Evolutionary conservation across 2,797 vertebrate genomes (phyloP).

Genomic region (Adrianichthys oophorus): DNA sequence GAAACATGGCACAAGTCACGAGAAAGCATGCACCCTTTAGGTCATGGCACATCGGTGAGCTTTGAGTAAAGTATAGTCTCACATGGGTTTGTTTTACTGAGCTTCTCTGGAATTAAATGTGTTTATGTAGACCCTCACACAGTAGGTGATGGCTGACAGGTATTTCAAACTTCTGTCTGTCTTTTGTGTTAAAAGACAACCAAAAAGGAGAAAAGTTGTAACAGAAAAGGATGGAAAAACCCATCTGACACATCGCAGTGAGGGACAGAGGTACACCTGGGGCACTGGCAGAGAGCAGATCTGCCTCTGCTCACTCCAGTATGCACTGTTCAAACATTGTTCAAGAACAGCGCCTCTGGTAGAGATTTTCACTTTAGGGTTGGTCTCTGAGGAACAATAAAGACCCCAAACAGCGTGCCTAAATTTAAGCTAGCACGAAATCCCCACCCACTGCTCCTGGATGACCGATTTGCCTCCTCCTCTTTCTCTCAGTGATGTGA

Average conservation of each 20-base stretch:
- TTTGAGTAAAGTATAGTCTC: slow-evolving; percentile 32
- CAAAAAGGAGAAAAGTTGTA: no score
- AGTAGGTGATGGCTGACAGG: no score
- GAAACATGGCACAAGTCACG: slow-evolving; percentile 56
- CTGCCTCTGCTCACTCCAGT: slow-evolving; percentile 49
- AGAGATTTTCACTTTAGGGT: slow-evolving; percentile 69
- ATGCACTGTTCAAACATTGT: slow-evolving; percentile 29
- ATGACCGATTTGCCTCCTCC: slow-evolving; percentile 51
- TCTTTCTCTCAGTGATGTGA: slow-evolving; percentile 36
- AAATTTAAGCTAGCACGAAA: slow-evolving; percentile 75
- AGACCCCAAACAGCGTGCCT: slow-evolving; percentile 63
- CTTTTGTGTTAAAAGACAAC: no score
- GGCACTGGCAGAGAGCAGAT: slow-evolving; percentile 65
- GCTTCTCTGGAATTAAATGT: no score
- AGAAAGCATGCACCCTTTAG: slow-evolving; percentile 38
- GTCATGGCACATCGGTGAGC: slow-evolving; percentile 51
- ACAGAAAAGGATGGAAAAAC: slow-evolving; percentile 27
- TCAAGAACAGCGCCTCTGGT: slow-evolving; percentile 45
- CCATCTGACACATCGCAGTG: slow-evolving; percentile 48
- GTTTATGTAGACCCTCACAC: no score
- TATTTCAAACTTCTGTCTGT: no score
- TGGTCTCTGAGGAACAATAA: slow-evolving; percentile 71
- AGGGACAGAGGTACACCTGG: slow-evolving; percentile 53
- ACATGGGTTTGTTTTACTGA: slow-evolving; percentile 2
- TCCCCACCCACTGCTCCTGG: slow-evolving; percentile 55